A percentile compares a stretch with the other conserved stretches of the same genome.
Evolutionary conservation across 2,113 vertebrate species (phyloP).

Genomic region (Prionailurus bengalensis): DNA sequence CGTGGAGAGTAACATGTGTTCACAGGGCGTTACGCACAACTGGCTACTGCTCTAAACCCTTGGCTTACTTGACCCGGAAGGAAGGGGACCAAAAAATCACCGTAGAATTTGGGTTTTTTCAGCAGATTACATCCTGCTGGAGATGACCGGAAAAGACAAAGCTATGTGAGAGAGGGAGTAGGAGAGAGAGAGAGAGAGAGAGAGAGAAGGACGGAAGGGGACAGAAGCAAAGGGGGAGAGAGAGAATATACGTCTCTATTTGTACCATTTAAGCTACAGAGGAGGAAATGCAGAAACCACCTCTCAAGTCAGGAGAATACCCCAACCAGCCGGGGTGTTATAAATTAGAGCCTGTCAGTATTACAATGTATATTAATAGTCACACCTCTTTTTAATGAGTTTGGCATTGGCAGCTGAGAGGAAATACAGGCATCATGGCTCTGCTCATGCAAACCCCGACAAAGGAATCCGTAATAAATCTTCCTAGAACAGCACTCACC

Average conservation of each 20-base stretch:
- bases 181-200: conserved; percentile 8
- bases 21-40: conserved; percentile 79
- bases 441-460: conserved; percentile 98
- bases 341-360: conserved; percentile 99
- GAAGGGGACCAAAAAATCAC: conserved; percentile 68
- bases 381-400: conserved; percentile 99
- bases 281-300: conserved; percentile 89
- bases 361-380: conserved; percentile 99
- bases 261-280: conserved; percentile 88
- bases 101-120: conserved; percentile 75
- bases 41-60: conserved; percentile 79
- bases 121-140: conserved; percentile 78
- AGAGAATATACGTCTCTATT: conserved; percentile 84
- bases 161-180: conserved; percentile 32
- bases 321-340: conserved; percentile 95
- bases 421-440: conserved; percentile 99
- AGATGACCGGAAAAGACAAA: conserved; percentile 82
- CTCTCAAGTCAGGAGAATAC: conserved; percentile 91
- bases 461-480: conserved; percentile 99
- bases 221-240: neutral
- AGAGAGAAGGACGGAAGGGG: neutral
- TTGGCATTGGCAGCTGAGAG: conserved; percentile 99
- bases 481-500: conserved; percentile 99
- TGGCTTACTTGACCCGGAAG: conserved; percentile 80
- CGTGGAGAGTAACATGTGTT: conserved; percentile 78